phyloP scores from a whole-genome alignment of 2,797 vertebrate species.

The Coracias cyanogaster region DNA sequence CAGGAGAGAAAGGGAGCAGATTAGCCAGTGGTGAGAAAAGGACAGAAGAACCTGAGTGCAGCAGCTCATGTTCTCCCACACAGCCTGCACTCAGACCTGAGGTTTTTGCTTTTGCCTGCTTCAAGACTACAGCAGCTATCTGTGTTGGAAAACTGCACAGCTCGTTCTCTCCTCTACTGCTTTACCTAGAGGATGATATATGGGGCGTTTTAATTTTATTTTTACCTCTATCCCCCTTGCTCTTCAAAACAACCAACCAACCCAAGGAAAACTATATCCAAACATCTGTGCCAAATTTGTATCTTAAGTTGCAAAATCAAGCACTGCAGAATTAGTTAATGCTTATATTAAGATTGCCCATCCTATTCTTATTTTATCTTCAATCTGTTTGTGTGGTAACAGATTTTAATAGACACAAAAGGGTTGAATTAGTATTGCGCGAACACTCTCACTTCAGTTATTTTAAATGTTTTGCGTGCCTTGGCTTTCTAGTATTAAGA shows the following conservation, averaged over 20 bases:
- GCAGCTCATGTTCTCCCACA: fast-evolving
- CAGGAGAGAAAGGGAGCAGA: background rate
- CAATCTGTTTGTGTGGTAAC: background rate
- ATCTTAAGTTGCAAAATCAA: background rate
- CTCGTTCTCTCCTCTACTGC: background rate
- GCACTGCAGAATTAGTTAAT: background rate
- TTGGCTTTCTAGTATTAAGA: background rate
- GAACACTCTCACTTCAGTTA: background rate
- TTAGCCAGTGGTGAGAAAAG: background rate
- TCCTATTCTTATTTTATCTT: background rate
- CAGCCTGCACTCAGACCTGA: background rate
- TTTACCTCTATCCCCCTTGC: background rate
- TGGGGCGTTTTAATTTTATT: background rate
- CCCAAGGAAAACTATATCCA: background rate
- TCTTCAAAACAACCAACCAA: background rate
- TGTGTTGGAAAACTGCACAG: background rate
- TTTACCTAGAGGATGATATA: background rate
- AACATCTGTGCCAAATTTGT: background rate
- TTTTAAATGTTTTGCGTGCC: background rate
- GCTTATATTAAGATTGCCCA: background rate
- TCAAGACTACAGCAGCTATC: background rate
- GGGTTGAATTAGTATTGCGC: background rate
- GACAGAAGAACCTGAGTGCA: background rate
- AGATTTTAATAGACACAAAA: background rate
- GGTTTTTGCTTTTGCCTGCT: background rate